Evolutionary conservation across 2,888 invertebrate genomes (phyloP).

Genomic region (Lycia hirtaria): DNA sequence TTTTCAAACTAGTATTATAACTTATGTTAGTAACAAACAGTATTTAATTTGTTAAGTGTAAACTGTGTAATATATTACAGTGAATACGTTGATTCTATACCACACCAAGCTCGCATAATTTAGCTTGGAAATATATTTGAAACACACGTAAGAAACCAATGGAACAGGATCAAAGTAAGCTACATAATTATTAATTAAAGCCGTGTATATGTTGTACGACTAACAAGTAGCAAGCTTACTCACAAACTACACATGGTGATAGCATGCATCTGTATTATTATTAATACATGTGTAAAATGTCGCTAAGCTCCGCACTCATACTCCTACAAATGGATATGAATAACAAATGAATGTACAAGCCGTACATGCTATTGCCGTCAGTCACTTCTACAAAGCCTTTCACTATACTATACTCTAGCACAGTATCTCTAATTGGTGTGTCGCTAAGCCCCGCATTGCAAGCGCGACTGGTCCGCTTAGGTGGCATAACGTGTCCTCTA

Average conservation of each 20-base stretch:
- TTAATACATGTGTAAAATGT: constrained; percentile 52
- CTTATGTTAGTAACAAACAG: background rate
- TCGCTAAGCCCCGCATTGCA: constrained; percentile 66
- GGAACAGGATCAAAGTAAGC: constrained; percentile 67
- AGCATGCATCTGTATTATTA: constrained; percentile 67
- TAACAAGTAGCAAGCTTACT: constrained; percentile 79
- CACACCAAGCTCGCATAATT: background rate
- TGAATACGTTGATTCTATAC: constrained; percentile 1
- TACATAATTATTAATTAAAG: constrained; percentile 52
- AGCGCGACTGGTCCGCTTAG: constrained; percentile 62
- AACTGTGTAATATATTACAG: constrained; percentile 1
- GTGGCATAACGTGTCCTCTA: constrained; percentile 65
- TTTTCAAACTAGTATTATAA: background rate
- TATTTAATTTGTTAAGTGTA: background rate
- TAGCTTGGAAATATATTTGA: constrained; percentile 19
- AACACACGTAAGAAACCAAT: constrained; percentile 47
- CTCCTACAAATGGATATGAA: constrained; percentile 29
- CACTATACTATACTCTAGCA: constrained; percentile 69
- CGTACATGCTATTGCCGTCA: constrained; percentile 64
- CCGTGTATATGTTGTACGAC: constrained; percentile 65
- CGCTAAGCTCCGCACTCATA: constrained; percentile 53
- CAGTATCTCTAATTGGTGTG: constrained; percentile 64
- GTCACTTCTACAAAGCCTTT: constrained; percentile 59
- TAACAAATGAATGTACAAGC: constrained; percentile 28
- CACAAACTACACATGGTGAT: constrained; percentile 67